Evolutionary conservation across 2,113 vertebrate species (phyloP).

Genomic region (Pelecanoides urinatrix): DNA sequence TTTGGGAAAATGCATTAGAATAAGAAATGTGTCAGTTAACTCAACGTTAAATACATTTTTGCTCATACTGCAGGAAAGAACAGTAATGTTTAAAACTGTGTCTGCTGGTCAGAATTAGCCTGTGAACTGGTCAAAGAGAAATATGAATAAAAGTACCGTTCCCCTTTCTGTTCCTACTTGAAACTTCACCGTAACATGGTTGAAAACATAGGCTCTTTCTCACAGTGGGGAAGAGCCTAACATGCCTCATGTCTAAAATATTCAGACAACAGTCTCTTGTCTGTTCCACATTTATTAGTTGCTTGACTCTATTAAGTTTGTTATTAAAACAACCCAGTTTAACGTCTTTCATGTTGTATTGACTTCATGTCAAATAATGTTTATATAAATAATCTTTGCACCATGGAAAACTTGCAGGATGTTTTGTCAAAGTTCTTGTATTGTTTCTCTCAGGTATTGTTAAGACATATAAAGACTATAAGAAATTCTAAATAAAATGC

Average conservation of each 20-base stretch:
- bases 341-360: slow-evolving; percentile 4
- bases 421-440: background rate
- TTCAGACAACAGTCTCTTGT: background rate
- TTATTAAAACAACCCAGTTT: slow-evolving; percentile 17
- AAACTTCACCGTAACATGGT: background rate
- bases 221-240: background rate
- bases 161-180: background rate
- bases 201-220: background rate
- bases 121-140: background rate
- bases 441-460: background rate
- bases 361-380: slow-evolving; percentile 24
- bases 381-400: slow-evolving; percentile 19
- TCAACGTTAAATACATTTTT: background rate
- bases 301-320: background rate
- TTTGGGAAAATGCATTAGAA: background rate
- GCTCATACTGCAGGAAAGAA: background rate
- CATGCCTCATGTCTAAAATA: background rate
- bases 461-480: background rate
- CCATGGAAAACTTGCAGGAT: background rate
- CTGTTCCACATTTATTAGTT: background rate
- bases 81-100: background rate
- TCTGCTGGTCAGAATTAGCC: background rate
- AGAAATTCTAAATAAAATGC: background rate
- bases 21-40: background rate
- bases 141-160: background rate